phyloP scores from a whole-genome alignment of 53 echinoderm and acorn worm genomes.

The Holothuria leucospilota region DNA sequence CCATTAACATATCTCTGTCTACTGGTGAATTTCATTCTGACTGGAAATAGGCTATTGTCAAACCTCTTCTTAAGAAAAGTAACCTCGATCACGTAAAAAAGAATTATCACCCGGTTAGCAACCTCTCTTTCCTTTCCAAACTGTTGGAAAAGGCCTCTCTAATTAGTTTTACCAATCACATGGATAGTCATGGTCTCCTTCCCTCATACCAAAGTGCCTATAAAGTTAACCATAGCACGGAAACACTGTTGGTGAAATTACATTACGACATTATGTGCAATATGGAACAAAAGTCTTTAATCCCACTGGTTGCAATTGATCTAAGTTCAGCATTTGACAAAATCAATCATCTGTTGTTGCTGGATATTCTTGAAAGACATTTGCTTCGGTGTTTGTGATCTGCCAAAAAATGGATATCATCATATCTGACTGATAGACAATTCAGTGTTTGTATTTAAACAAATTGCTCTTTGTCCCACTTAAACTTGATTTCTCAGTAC shows the following conservation, averaged over 20 bases:
- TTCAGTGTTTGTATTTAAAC: constrained; percentile 28
- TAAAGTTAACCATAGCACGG: constrained; percentile 25
- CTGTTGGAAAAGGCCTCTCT: too few relatives aligned
- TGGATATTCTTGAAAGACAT: too few relatives aligned
- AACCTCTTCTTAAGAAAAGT: too few relatives aligned
- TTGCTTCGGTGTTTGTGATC: constrained; percentile 20
- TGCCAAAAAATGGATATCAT: constrained; percentile 14
- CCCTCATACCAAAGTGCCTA: constrained; percentile 41
- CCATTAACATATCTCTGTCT: too few relatives aligned
- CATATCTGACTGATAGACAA: constrained; percentile 20
- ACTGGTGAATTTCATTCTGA: too few relatives aligned
- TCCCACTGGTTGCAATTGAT: constrained; percentile 31
- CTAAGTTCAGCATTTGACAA: constrained; percentile 35
- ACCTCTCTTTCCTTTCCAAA: too few relatives aligned
- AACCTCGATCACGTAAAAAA: too few relatives aligned
- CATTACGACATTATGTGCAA: too few relatives aligned
- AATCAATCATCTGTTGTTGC: constrained; percentile 10
- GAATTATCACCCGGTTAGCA: too few relatives aligned
- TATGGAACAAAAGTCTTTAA: too few relatives aligned
- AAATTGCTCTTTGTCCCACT: background rate
- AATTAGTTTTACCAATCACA: constrained; percentile 29
- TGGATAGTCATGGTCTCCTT: constrained; percentile 9
- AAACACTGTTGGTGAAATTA: too few relatives aligned
- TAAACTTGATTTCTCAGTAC: constrained; percentile 5
- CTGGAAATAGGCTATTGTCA: too few relatives aligned